Percentiles rank a stretch among this genome's conserved stretches.
Conservation (phyloP, 2,113 vertebrate species). For the Datnioides undecimradiatus region DNA sequence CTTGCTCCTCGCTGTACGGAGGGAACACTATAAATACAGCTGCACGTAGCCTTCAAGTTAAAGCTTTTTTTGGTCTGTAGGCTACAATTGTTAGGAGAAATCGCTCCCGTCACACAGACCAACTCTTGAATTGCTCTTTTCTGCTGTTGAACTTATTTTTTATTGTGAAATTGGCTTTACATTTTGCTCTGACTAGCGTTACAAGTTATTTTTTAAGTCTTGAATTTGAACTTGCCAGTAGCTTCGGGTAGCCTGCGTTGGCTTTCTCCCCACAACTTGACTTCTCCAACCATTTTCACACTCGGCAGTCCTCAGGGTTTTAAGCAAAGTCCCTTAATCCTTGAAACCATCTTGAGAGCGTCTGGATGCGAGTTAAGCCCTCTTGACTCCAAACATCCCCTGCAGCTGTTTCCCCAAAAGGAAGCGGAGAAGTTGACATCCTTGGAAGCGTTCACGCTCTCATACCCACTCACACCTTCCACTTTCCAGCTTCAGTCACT, state of each 20-base stretch:
- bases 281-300: slow-evolving; percentile 67
- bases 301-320: slow-evolving; percentile 61
- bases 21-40: background rate
- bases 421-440: slow-evolving; percentile 53
- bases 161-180: slow-evolving; percentile 53
- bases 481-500: background rate
- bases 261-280: slow-evolving; percentile 41
- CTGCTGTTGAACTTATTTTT: slow-evolving; percentile 24
- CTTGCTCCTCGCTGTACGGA: no score
- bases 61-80: background rate
- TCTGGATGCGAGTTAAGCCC: slow-evolving; percentile 71
- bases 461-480: slow-evolving; percentile 1
- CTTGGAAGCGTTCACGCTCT: slow-evolving; percentile 41
- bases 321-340: slow-evolving; percentile 76
- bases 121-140: slow-evolving; percentile 3
- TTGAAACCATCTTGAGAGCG: slow-evolving; percentile 68
- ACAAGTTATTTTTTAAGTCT: slow-evolving; percentile 32
- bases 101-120: slow-evolving; percentile 19
- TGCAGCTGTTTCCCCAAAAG: slow-evolving; percentile 72
- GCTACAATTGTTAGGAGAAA: slow-evolving; percentile 4
- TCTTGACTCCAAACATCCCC: slow-evolving; percentile 71
- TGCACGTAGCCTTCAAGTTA: background rate
- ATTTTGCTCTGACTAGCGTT: slow-evolving; percentile 54
- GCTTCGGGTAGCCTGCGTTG: slow-evolving; percentile 18
- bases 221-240: slow-evolving; percentile 47